phyloP scores from a whole-genome alignment of 2,113 vertebrate genomes.

The Carettochelys insculpta region DNA sequence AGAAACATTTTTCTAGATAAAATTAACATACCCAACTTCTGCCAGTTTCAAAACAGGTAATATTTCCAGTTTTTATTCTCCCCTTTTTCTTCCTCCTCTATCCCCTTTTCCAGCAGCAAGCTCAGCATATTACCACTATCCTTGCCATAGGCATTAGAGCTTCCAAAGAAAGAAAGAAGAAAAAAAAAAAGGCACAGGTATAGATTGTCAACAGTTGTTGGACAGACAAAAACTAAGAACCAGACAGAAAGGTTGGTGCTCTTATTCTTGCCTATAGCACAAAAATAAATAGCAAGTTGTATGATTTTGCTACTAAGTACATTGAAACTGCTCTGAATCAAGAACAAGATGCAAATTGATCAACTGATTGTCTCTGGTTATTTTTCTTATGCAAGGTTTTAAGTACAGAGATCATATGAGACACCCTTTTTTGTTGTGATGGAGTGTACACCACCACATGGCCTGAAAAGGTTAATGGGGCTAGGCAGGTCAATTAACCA shows the following conservation, averaged over 20 bases:
- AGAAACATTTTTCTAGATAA: background rate
- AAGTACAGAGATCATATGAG: accelerated
- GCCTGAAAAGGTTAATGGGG: too few species aligned
- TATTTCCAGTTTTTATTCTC: background rate
- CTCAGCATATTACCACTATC: background rate
- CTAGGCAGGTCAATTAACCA: background rate
- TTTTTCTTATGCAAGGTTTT: accelerated
- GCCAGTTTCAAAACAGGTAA: background rate
- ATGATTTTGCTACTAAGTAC: accelerated
- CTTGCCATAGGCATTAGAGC: accelerated
- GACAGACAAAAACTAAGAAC: background rate
- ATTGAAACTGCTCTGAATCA: accelerated
- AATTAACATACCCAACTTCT: background rate
- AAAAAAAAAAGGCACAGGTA: too few species aligned
- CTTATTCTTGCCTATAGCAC: background rate
- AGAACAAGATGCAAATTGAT: accelerated
- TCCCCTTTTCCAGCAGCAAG: background rate
- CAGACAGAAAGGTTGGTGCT: background rate
- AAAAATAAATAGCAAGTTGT: accelerated
- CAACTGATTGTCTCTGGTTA: too few species aligned
- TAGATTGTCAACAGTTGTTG: background rate
- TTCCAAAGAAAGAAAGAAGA: background rate
- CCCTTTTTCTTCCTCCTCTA: background rate
- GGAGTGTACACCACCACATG: background rate
- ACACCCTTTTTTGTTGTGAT: background rate